phyloP scores from a whole-genome alignment of 1,140 invertebrate species.

The Copidosoma floridanum region DNA sequence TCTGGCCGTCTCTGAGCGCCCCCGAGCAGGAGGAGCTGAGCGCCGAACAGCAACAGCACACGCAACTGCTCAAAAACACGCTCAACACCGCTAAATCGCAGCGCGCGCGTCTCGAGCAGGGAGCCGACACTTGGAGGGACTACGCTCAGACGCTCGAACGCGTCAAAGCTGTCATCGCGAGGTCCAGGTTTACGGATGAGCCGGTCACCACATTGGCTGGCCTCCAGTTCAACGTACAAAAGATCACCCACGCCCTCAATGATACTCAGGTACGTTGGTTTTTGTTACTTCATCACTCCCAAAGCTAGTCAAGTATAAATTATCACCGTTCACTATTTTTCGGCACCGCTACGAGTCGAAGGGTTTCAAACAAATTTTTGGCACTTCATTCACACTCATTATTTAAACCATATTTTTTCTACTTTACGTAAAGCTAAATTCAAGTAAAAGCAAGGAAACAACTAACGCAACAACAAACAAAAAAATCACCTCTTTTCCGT shows the following conservation, averaged over 20 bases:
- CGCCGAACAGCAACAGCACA: conserved; percentile 74
- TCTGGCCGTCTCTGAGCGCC: conserved; percentile 78
- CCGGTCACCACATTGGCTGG: conserved; percentile 73
- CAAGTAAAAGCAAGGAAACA: no score
- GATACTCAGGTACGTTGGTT: conserved; percentile 69
- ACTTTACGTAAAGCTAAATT: no score
- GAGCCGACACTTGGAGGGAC: conserved; percentile 76
- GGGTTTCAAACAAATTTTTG: no score
- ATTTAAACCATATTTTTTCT: no score
- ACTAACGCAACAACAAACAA: no score
- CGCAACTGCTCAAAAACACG: conserved; percentile 76
- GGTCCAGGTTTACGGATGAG: conserved; percentile 73
- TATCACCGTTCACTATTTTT: no score
- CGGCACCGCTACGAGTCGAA: no score
- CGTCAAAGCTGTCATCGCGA: conserved; percentile 69
- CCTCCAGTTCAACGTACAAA: conserved; percentile 77
- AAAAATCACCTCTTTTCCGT: no score
- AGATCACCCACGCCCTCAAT: conserved; percentile 72
- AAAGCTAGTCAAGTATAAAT: no score
- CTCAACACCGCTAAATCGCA: conserved; percentile 77
- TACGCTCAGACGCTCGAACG: conserved; percentile 75
- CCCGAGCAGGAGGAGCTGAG: conserved; percentile 80
- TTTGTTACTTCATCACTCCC: no score
- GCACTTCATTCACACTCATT: no score
- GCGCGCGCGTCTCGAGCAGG: conserved; percentile 72